Percentiles rank a stretch among this genome's conserved stretches.
Evolutionary conservation across 2,888 invertebrate genomes (phyloP).

Genomic region (Tenthredo scrophulariae): DNA sequence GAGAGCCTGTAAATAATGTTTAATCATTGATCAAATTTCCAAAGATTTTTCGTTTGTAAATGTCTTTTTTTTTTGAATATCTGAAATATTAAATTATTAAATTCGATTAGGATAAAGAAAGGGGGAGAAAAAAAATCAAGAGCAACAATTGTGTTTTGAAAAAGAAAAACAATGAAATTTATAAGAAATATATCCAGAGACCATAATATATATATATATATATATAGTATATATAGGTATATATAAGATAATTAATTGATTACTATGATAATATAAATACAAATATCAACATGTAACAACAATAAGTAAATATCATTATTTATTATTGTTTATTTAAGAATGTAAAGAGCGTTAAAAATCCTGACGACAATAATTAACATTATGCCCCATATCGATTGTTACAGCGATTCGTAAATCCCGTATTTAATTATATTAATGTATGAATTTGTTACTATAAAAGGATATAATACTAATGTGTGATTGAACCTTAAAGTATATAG

Average conservation of each 20-base stretch:
- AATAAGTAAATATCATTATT: background rate
- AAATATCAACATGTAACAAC: constrained; percentile 8
- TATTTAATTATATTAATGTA: background rate
- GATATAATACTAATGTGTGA: background rate
- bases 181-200: constrained; percentile 37
- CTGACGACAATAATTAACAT: background rate
- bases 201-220: background rate
- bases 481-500: background rate
- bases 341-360: constrained; percentile 18
- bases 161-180: background rate
- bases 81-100: background rate
- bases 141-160: background rate
- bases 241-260: background rate
- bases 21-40: background rate
- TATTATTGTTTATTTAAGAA: background rate
- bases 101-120: background rate
- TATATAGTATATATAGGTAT: too few relatives aligned
- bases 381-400: background rate
- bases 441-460: background rate
- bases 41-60: background rate
- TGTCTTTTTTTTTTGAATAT: background rate
- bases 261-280: constrained; percentile 11
- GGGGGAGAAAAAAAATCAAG: background rate
- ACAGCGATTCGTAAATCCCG: constrained; percentile 9
- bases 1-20: background rate